phyloP scores from a whole-genome alignment of 1,140 invertebrate species.

The Drosophila orosa region DNA sequence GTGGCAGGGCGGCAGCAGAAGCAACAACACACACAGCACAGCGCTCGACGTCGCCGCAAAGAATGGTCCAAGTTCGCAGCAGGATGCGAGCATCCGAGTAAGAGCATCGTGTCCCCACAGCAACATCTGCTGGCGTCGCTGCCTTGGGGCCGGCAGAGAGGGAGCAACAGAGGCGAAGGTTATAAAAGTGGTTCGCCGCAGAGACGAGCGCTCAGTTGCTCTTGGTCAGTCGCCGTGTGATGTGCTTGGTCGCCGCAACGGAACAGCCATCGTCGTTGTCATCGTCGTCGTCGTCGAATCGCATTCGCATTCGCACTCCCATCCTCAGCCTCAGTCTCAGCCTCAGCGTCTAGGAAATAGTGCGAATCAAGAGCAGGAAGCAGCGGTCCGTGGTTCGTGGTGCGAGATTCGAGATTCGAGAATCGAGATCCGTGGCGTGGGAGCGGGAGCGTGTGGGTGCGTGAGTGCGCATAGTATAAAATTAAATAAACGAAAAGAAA shows the following conservation, averaged over 20 bases:
- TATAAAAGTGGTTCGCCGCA: constrained; percentile 78
- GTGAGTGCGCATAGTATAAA: constrained; percentile 82
- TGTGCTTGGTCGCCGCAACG: constrained; percentile 51
- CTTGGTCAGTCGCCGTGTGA: constrained; percentile 81
- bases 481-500: constrained; percentile 72
- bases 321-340: constrained; percentile 37
- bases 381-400: constrained; percentile 24
- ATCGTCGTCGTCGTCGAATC: constrained; percentile 23
- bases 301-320: constrained; percentile 31
- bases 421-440: constrained; percentile 17
- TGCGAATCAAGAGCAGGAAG: constrained; percentile 72
- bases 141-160: constrained; percentile 33
- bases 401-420: constrained; percentile 6
- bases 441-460: constrained; percentile 57
- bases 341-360: constrained; percentile 41
- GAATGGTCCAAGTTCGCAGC: constrained; percentile 72
- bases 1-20: constrained; percentile 8
- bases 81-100: constrained; percentile 30
- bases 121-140: constrained; percentile 46
- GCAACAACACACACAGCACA: constrained; percentile 11
- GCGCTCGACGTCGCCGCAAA: constrained; percentile 48
- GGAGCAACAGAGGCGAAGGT: constrained; percentile 44
- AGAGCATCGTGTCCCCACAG: constrained; percentile 48
- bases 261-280: constrained; percentile 17
- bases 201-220: constrained; percentile 79